A percentile compares a stretch with the other conserved stretches of the same genome.
phyloP scores from a whole-genome alignment of 30 jellyfish, hydroid and myxozoan genomes.

The Aurelia coerulea region DNA sequence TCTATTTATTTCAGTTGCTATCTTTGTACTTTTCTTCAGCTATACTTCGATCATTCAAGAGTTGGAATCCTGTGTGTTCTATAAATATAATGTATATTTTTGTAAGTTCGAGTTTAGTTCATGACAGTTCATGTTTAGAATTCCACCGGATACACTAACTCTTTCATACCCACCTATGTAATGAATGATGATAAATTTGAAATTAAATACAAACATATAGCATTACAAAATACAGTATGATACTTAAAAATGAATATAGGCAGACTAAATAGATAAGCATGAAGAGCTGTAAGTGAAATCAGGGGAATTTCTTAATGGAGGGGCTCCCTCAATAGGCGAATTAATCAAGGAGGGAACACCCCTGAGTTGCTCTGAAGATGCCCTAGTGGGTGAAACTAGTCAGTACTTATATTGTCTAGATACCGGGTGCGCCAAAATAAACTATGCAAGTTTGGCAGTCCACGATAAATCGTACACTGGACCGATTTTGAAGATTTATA shows the following conservation, averaged over 20 bases:
- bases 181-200: no score
- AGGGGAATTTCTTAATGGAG: constrained; percentile 25
- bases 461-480: no score
- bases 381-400: no score
- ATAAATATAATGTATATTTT: no score
- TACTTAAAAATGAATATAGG: background rate
- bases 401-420: no score
- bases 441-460: no score
- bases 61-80: no score
- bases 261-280: no score
- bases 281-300: background rate
- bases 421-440: no score
- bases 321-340: constrained; percentile 10
- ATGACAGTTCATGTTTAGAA: constrained; percentile 23
- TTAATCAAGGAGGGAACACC: constrained; percentile 32
- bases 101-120: background rate
- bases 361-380: background rate
- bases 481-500: no score
- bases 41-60: no score
- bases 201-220: background rate
- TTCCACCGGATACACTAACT: background rate
- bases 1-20: background rate
- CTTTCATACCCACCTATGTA: background rate
- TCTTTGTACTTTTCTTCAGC: background rate
- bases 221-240: background rate